Percentiles rank a stretch among this genome's conserved stretches.
Evolutionary conservation across 2,888 invertebrate species (phyloP).

Genomic region (Nasonia oneida): DNA sequence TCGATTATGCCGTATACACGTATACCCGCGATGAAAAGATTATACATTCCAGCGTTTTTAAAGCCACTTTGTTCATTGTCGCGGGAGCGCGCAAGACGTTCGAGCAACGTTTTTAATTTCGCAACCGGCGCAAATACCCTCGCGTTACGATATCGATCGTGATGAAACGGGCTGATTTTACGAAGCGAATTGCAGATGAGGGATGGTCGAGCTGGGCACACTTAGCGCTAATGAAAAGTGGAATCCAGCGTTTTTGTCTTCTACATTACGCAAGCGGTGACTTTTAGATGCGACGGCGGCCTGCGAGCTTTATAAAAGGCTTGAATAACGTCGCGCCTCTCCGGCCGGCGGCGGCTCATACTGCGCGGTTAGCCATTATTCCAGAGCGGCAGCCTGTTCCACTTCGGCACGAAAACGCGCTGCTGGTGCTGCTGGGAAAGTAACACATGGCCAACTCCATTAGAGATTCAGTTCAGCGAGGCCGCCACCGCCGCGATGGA

Average conservation of each 20-base stretch:
- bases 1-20: background rate
- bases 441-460: slow-evolving; percentile 35
- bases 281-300: background rate
- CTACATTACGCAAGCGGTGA: background rate
- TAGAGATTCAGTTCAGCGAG: slow-evolving; percentile 47
- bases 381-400: background rate
- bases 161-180: background rate
- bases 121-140: background rate
- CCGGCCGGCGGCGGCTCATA: background rate
- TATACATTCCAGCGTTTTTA: background rate
- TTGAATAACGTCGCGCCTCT: slow-evolving; percentile 31
- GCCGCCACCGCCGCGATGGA: background rate
- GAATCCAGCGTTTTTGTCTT: slow-evolving; percentile 35
- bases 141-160: background rate
- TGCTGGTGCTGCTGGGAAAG: background rate
- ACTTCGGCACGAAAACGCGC: slow-evolving; percentile 40
- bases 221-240: slow-evolving; percentile 35
- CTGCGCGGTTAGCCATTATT: slow-evolving; percentile 38
- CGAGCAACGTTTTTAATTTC: too few species aligned
- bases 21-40: slow-evolving; percentile 19
- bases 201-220: background rate
- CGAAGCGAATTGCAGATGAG: background rate
- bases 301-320: slow-evolving; percentile 27
- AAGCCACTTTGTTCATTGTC: background rate
- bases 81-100: too few species aligned